Conservation (phyloP, 2,113 vertebrate species). For the Lethenteron camtschaticum region DNA sequence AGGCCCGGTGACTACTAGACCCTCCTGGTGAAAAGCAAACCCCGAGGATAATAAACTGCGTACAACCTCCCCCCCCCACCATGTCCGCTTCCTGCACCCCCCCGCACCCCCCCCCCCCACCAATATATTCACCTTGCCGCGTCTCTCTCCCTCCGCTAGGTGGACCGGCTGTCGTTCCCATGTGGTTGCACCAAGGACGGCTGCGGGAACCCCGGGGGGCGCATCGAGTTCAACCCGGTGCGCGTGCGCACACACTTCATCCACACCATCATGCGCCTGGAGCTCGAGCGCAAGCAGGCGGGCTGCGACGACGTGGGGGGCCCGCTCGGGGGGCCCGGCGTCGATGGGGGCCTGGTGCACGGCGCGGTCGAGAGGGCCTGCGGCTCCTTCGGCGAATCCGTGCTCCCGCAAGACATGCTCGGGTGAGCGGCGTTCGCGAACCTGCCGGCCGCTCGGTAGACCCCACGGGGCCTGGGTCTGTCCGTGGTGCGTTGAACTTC, state of each 20-base stretch:
- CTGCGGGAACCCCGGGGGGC: slow-evolving; percentile 57
- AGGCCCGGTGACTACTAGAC: no score
- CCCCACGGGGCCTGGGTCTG: no score
- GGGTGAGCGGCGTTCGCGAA: neutral
- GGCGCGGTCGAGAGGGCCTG: neutral
- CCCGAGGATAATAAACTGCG: no score
- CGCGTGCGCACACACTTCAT: slow-evolving; percentile 87
- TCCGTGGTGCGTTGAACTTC: no score
- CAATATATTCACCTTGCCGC: no score
- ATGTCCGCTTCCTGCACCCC: no score
- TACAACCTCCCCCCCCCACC: no score
- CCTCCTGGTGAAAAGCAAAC: no score
- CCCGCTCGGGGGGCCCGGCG: neutral
- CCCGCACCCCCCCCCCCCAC: no score
- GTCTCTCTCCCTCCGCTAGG: slow-evolving; percentile 23
- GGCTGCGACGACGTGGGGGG: neutral
- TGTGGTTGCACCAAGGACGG: slow-evolving; percentile 86
- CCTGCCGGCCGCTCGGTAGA: no score
- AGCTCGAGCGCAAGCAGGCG: slow-evolving; percentile 34
- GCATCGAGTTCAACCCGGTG: slow-evolving; percentile 85
- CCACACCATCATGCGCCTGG: slow-evolving; percentile 93
- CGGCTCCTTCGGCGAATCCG: neutral
- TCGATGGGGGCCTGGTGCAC: neutral
- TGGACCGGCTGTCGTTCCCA: slow-evolving; percentile 87
- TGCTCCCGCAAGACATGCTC: neutral